phyloP scores from a whole-genome alignment of 1,140 invertebrate species.

The Hormaphis cornu region DNA sequence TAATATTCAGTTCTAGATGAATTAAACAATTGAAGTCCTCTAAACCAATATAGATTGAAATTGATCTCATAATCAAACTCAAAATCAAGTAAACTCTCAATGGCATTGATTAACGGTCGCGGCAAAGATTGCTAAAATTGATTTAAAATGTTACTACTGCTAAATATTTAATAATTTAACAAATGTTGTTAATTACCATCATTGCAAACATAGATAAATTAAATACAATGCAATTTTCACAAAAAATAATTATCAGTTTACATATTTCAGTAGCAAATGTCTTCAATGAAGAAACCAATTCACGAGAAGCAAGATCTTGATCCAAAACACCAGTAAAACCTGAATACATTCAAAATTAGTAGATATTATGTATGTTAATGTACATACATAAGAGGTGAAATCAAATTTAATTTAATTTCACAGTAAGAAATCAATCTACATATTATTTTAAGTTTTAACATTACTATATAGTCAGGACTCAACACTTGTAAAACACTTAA shows the following conservation, averaged over 20 bases:
- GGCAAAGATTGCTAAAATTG: constrained; percentile 6
- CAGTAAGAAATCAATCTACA: no score
- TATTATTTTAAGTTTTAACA: no score
- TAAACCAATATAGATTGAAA: constrained; percentile 1
- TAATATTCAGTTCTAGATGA: neutral
- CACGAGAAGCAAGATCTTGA: neutral
- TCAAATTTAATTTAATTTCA: no score
- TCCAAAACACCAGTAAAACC: neutral
- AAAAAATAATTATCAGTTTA: constrained; percentile 1
- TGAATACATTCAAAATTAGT: no score
- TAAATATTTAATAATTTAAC: neutral
- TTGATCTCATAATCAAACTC: neutral
- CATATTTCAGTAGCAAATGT: neutral
- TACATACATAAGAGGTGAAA: no score
- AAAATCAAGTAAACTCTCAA: no score
- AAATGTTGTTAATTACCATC: neutral
- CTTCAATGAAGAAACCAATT: neutral
- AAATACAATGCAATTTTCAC: constrained; percentile 5
- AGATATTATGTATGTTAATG: no score
- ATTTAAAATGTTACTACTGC: neutral
- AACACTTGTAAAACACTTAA: no score
- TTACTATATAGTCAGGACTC: no score
- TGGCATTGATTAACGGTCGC: no score
- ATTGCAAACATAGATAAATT: neutral
- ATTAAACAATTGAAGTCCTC: neutral